Evolutionary conservation across 2,888 invertebrate species (phyloP).

Genomic region (Drosophila bunnanda): DNA sequence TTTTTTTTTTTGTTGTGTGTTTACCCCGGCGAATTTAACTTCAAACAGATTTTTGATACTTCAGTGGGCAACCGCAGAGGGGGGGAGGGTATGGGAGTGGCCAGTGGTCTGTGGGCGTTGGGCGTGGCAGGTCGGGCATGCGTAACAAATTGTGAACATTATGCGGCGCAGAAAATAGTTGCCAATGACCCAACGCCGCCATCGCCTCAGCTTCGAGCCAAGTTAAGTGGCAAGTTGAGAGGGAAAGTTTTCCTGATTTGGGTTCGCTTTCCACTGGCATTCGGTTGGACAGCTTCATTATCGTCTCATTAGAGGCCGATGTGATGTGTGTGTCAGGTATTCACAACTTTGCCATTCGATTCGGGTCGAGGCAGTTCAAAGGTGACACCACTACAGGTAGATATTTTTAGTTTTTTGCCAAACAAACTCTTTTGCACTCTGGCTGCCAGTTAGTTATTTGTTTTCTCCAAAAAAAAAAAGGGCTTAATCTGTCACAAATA

Average conservation of each 20-base stretch:
- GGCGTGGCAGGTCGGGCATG: slow-evolving; percentile 46
- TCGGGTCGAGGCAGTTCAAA: slow-evolving; percentile 11
- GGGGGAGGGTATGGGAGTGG: background rate
- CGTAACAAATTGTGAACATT: slow-evolving; percentile 76
- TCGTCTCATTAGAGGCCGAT: slow-evolving; percentile 42
- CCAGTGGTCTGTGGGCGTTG: background rate
- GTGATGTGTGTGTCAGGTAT: slow-evolving; percentile 18
- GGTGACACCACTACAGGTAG: slow-evolving; percentile 2
- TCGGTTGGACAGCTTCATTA: slow-evolving; percentile 44
- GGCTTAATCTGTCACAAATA: background rate
- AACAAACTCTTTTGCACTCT: background rate
- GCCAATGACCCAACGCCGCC: slow-evolving; percentile 16
- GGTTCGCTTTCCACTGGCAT: slow-evolving; percentile 14
- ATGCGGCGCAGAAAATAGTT: slow-evolving; percentile 72
- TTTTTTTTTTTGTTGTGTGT: background rate
- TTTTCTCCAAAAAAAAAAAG: too few species aligned
- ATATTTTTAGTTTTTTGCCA: background rate
- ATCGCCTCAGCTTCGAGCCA: background rate
- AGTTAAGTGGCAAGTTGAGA: slow-evolving; percentile 47
- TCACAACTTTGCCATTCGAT: slow-evolving; percentile 19
- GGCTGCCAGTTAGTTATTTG: too few species aligned
- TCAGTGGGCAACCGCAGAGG: slow-evolving; percentile 68
- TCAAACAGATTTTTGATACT: slow-evolving; percentile 74
- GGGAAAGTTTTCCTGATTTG: slow-evolving; percentile 47
- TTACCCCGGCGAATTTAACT: slow-evolving; percentile 62